These are phyloP conservation scores for Argynnis bischoffii DNA, from an alignment of 2,888 invertebrate genomes.

Conservation along the genomic window DNA sequence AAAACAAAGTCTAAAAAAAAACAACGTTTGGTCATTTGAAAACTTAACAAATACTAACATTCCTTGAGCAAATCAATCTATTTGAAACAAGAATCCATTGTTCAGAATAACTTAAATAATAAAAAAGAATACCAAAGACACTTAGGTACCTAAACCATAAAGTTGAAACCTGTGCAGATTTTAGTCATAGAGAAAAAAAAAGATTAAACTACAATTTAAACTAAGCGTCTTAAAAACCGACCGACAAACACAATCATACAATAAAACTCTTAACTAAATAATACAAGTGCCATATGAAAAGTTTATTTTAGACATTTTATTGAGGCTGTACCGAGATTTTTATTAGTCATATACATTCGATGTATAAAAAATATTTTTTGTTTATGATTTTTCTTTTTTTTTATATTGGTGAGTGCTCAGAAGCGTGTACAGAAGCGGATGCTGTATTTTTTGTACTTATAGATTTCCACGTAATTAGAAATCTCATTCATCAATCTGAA, in stretches of 20 bases:
- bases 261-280: constrained; percentile 51
- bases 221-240: constrained; percentile 38
- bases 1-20: constrained; percentile 41
- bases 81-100: constrained; percentile 61
- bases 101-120: constrained; percentile 51
- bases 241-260: constrained; percentile 12
- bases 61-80: constrained; percentile 65
- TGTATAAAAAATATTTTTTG: constrained; percentile 37
- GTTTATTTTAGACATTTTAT: constrained; percentile 21
- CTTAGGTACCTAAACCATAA: constrained; percentile 20
- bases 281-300: constrained; percentile 20
- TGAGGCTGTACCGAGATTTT: constrained; percentile 13
- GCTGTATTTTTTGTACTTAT: constrained; percentile 53
- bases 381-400: constrained; percentile 32
- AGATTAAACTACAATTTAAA: constrained; percentile 55
- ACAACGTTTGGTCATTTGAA: constrained; percentile 45
- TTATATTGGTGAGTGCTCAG: constrained; percentile 38
- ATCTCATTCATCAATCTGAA: constrained; percentile 28
- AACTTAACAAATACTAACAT: constrained; percentile 57
- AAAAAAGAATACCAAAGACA: constrained; percentile 27
- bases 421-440: constrained; percentile 47
- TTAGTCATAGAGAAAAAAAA: constrained; percentile 43
- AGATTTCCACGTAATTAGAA: constrained; percentile 43
- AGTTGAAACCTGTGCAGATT: constrained; percentile 42
- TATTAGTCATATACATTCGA: constrained; percentile 7